Conservation (phyloP, 2,113 vertebrate species). For the Ciconia maguari region DNA sequence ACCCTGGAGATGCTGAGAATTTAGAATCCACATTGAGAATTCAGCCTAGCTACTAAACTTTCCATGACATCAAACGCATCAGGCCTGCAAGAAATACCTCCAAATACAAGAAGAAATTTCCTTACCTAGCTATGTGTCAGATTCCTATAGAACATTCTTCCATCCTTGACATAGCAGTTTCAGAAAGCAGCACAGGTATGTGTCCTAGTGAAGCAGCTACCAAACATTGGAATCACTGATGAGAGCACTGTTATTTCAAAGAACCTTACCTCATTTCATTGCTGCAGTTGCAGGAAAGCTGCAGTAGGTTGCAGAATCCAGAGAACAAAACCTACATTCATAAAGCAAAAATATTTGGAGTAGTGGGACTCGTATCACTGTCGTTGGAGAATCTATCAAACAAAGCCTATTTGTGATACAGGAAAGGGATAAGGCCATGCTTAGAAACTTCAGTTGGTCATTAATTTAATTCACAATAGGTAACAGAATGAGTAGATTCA, state of each 20-base stretch:
- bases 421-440: not conserved
- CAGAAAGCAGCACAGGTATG: not conserved
- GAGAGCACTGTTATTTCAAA: not conserved
- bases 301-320: not conserved
- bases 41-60: not conserved
- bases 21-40: not conserved
- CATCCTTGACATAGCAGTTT: not conserved
- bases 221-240: not conserved
- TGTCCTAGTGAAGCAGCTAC: not conserved
- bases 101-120: not conserved
- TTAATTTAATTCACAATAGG: not conserved
- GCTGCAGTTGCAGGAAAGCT: not conserved
- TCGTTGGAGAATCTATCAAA: not conserved
- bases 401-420: not conserved
- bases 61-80: not conserved
- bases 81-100: not conserved
- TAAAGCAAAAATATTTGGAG: not conserved
- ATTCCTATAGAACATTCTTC: not conserved
- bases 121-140: not conserved
- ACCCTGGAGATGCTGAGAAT: constrained; percentile 1
- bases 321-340: not conserved
- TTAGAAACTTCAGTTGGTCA: not conserved
- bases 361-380: not conserved
- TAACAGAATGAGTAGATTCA: not conserved
- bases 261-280: not conserved